Conservation (phyloP, 2,888 invertebrate genomes). For the Marasmarcha lunaedactyla region DNA sequence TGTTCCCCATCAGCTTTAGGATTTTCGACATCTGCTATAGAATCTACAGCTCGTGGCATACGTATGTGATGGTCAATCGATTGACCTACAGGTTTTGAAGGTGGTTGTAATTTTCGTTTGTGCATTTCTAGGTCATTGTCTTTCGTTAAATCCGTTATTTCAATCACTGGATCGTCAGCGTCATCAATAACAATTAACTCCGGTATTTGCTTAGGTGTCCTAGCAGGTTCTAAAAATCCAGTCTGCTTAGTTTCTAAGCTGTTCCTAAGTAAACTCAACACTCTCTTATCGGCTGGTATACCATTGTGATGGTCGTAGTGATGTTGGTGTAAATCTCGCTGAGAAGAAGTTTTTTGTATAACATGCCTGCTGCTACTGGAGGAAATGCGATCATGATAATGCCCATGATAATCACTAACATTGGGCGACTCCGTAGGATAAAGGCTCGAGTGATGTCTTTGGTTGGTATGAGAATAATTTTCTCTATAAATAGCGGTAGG, state of each 20-base stretch:
- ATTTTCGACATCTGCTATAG: slow-evolving; percentile 66
- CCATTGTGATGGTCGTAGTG: slow-evolving; percentile 40
- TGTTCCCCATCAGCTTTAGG: slow-evolving; percentile 36
- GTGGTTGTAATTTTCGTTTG: slow-evolving; percentile 24
- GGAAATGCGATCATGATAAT: slow-evolving; percentile 42
- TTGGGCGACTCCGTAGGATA: slow-evolving; percentile 33
- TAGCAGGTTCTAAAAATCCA: slow-evolving; percentile 63
- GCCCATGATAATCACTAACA: slow-evolving; percentile 36
- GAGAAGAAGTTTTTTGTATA: slow-evolving; percentile 50
- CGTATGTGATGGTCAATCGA: slow-evolving; percentile 66
- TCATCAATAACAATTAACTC: slow-evolving; percentile 65
- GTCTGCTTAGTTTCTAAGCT: slow-evolving; percentile 76
- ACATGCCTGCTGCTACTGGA: slow-evolving; percentile 39
- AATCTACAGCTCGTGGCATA: slow-evolving; percentile 77
- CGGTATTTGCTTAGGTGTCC: slow-evolving; percentile 51
- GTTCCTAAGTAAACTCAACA: slow-evolving; percentile 77
- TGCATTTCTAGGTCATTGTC: slow-evolving; percentile 34
- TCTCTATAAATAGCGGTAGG: slow-evolving; percentile 37
- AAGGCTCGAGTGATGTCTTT: slow-evolving; percentile 34
- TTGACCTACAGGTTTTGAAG: slow-evolving; percentile 20
- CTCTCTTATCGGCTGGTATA: slow-evolving; percentile 75
- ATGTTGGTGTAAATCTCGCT: slow-evolving; percentile 42
- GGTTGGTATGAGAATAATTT: slow-evolving; percentile 30
- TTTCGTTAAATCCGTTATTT: slow-evolving; percentile 57
- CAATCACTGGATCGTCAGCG: slow-evolving; percentile 56